Evolutionary conservation across 2,113 vertebrate species (phyloP).

Genomic region (Hemicordylus capensis): DNA sequence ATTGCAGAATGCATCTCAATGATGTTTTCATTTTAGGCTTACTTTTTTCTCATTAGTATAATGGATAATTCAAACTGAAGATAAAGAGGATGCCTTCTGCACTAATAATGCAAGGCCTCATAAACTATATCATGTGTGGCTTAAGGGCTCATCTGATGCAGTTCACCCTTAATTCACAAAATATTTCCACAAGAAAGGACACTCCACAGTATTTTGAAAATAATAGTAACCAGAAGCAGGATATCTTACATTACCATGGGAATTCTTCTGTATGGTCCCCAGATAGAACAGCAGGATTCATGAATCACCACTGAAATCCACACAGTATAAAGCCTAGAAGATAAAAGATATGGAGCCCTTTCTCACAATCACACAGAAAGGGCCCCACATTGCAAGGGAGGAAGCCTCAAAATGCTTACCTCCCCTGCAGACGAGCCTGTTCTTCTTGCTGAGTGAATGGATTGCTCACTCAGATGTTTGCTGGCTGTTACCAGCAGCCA

Average conservation of each 20-base stretch:
- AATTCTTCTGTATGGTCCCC: constrained; percentile 42
- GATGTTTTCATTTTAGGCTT: constrained; percentile 18
- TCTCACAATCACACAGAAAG: no score
- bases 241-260: constrained; percentile 1
- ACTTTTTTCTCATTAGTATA: not conserved
- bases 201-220: constrained; percentile 18
- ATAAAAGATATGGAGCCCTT: no score
- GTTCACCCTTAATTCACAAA: constrained; percentile 46
- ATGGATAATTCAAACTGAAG: constrained; percentile 8
- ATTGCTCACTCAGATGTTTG: no score
- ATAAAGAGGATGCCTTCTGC: constrained; percentile 1
- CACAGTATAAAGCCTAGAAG: constrained; percentile 11
- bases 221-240: constrained; percentile 40
- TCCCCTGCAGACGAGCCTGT: no score
- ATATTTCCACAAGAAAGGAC: constrained; percentile 30
- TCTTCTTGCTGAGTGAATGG: no score
- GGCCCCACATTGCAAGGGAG: no score
- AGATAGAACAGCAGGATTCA: constrained; percentile 16
- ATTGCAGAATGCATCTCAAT: not conserved
- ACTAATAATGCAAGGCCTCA: constrained; percentile 28
- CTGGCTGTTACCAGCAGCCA: no score
- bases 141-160: constrained; percentile 15
- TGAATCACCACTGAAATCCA: constrained; percentile 17
- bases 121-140: constrained; percentile 3
- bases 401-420: no score